Evolutionary conservation across 2,113 vertebrate species (phyloP), one percentile per base, ranked within the genome.

Genomic region (Onychostruthus taczanowskii): DNA sequence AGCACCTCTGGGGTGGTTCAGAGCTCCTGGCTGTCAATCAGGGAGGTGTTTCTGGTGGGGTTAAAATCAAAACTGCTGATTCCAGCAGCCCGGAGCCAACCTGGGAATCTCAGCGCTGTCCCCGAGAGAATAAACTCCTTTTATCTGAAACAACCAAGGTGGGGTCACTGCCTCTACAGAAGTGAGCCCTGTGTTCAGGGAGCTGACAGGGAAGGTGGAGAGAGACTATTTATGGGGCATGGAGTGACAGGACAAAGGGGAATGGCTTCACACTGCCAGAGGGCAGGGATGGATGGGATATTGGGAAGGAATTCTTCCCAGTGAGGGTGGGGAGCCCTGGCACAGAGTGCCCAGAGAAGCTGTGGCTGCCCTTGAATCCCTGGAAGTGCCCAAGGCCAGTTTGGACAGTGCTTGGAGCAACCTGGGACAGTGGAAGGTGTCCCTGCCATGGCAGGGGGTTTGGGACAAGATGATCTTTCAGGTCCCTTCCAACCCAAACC

Each of bases 381-480:
- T 82, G 62, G 24, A 1, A 61, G 9, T 82, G 69, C 0, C n/a
- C n/a, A 41, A 68, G n/a, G 6, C 16, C 46, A 53, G n/a, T 9
- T 0, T 82, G 69, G 53, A 47, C 0, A 0, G n/a, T 16, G 16
- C 20, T 82, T 61, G n/a, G 53, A 61, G 11, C 4, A 5, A 0
- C 9, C 7, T 61, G 62, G 53, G 11, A 0, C 0, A 3, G 30
- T 61, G 69, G 24, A 0, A 75, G 5, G 3, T 46, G 23, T n/a
- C 69, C 13, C 61, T 82, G 33, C 19, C 44, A 14, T 10, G 23
- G 16, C 37, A 35, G 27, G 21, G 15, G 5, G 3, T 3, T 16
- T 56, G 21, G 15, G 13, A 44, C 0, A 0, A 7, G 22, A 17
- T 26, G 41, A 7, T 19, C 47, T 69, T 55, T 19, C 10, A 41